A percentile compares a stretch with the other conserved stretches of the same genome.
phyloP scores from a whole-genome alignment of 2,797 vertebrate species.

The Mycteria americana region DNA sequence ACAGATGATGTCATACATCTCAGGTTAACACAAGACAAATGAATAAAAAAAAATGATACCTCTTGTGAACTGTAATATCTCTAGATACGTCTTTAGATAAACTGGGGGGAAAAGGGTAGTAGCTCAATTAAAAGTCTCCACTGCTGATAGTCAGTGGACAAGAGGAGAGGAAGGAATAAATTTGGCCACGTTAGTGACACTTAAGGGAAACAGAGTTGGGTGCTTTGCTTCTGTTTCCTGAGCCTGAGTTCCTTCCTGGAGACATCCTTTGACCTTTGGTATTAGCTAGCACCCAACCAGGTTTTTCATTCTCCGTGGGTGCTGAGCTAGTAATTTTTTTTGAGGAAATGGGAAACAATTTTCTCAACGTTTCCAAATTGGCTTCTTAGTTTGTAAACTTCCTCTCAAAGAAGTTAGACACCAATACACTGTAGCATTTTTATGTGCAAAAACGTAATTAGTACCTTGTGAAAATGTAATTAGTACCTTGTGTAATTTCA shows the following conservation, averaged over 20 bases:
- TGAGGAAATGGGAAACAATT: not conserved
- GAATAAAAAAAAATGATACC: not conserved
- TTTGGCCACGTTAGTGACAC: not conserved
- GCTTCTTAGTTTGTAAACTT: not conserved
- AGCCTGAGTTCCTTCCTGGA: not conserved
- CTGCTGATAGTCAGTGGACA: not conserved
- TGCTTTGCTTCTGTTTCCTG: not conserved
- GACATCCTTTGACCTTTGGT: not conserved
- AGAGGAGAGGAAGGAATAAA: not conserved
- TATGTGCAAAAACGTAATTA: not conserved
- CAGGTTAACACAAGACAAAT: not conserved
- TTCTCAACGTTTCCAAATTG: not conserved
- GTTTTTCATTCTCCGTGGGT: not conserved
- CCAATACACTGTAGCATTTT: not conserved
- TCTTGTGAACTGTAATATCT: not conserved
- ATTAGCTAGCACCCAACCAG: not conserved
- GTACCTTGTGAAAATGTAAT: not conserved
- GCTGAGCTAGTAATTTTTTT: not conserved
- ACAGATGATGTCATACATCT: not conserved
- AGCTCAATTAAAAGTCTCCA: not conserved
- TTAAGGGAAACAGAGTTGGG: not conserved
- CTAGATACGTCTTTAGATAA: not conserved
- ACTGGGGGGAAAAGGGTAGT: not conserved
- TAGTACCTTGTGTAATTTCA: not conserved
- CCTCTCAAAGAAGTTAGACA: not conserved